Base-by-base conservation (phyloP, 2,797 vertebrate species). In the Diglossa cyanea region DNA sequence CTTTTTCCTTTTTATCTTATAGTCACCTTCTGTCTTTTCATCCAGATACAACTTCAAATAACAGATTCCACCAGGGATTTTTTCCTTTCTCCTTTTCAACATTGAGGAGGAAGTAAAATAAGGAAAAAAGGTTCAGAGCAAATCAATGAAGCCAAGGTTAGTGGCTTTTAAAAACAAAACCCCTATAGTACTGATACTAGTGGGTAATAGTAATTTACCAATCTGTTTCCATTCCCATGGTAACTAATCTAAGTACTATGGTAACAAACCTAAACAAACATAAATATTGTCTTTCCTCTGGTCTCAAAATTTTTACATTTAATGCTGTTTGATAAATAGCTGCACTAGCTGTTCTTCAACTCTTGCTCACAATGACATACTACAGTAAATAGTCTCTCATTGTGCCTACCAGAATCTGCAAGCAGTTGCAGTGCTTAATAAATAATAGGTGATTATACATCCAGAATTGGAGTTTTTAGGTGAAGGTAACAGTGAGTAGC, bases 231-330 rank as follows among this genome's bases (percentile, higher is more conserved):
- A 88, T 94, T 83, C 67, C 85, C 87, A 88, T 84, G 81, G 94
- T 79, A 94, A 96, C 91, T 86, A 75, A 40, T 67, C 31, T 48
- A 76, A 81, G 73, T 60, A 90, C 94, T 86, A 86, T 88, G 66
- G 93, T 55, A 94, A 94, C 94, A 90, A 91, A 91, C 15, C 37
- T 84, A 96, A 95, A 88, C 65, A 97, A 91, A 93, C 40, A 77
- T 63, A 91, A 94, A 88, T 76, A 94, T 73, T 90, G 63, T 60
- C 48, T 78, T 83, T 62, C 16, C 48, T 63, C 57, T 94, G 51
- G 66, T 91, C 55, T 76, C 60, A 18, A 77, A 67, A 58, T 83
- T 68, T 85, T 85, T 71, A 54, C 26, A 40, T 91, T 89, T 71
- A 92, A 93, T 51, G 25, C 11, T 80, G 48, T 85, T 57, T 77